These are phyloP conservation scores for Nemopilema nomurai DNA, from an alignment of 30 jellyfish, hydroid and myxozoan species.

Conservation along the genomic window DNA sequence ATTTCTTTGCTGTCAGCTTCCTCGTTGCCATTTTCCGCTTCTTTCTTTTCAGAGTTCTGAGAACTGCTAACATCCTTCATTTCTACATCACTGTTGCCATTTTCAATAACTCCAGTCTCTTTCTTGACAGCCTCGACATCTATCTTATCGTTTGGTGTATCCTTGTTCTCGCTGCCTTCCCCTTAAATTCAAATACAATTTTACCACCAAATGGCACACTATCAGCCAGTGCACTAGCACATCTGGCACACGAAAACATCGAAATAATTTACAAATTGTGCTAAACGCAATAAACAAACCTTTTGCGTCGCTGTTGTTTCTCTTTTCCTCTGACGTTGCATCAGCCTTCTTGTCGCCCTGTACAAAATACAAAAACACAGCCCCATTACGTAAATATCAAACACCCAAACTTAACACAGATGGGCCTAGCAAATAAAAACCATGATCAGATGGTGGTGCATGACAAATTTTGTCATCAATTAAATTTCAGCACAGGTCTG, in stretches of 20 bases:
- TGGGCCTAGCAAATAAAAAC: too few relatives aligned
- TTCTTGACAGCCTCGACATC: constrained; percentile 17
- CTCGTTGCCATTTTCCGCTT: background rate
- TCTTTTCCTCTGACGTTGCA: constrained; percentile 24
- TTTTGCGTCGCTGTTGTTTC: constrained; percentile 14
- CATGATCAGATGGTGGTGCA: constrained; percentile 77
- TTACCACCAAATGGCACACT: too few relatives aligned
- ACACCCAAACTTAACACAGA: too few relatives aligned
- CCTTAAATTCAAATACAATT: too few relatives aligned
- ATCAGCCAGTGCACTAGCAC: too few relatives aligned
- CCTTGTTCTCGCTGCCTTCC: background rate
- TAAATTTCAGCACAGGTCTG: constrained; percentile 59
- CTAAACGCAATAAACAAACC: background rate
- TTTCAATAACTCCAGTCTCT: constrained; percentile 1
- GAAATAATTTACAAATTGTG: too few relatives aligned
- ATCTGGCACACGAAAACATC: too few relatives aligned
- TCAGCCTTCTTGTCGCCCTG: background rate
- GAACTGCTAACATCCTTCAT: constrained; percentile 21
- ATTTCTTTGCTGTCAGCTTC: background rate
- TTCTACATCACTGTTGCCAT: background rate
- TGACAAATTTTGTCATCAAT: constrained; percentile 31
- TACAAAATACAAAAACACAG: background rate
- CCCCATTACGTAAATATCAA: too few relatives aligned
- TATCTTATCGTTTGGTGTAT: background rate
- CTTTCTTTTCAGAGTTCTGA: background rate